Base-by-base conservation (phyloP, 1,140 invertebrate species). In the Heliconius himera region DNA sequence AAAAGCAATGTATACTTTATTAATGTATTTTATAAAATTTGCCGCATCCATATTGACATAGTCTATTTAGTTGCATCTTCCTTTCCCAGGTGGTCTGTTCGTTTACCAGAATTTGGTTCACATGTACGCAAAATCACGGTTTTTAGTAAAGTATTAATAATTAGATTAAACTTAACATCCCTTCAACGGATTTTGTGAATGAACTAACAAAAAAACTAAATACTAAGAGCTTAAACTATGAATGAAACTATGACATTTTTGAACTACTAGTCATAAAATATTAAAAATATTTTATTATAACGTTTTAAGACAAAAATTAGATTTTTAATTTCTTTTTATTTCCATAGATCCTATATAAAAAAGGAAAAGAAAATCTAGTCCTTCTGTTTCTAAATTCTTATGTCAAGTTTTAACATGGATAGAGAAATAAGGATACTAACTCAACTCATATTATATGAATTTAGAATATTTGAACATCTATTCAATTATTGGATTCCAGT, bases 31-130 rank as follows among this genome's bases (percentile, higher is more conserved):
- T 66, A 18, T 66, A 66, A 66, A 8, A 66, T 66, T 66, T 82
- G 54, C 80, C 84, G 41, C 36, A 82, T 85, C 83, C 80, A 84
- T 26, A 54, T 9, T n/a, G 49, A 33, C n/a, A 22, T 46, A 18
- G 0, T 83, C 51, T 22, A 26, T 70, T 85, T 82, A 56, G 74
- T 26, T 26, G 80, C 82, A 82, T 86, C 88, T 86, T 80, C 74
- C 80, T 87, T 82, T 41, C 82, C 82, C 85, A 78, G 89, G 89
- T 90, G 89, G 89, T 90, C 89, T 82, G 72, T 66, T 84, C 82
- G 82, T 82, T 88, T 88, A 87, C 83, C 82, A 86, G 83, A 83
- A 84, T 81, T 82, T 80, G 81, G 78, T 84, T 84, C 84, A 77
- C 77, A 82, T 81, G 76, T 82, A 83, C 76, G 82, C 80, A 82